These are phyloP conservation scores for Caenorhabditis angaria DNA, from an alignment of 2,888 invertebrate genomes.

Conservation along the genomic window DNA sequence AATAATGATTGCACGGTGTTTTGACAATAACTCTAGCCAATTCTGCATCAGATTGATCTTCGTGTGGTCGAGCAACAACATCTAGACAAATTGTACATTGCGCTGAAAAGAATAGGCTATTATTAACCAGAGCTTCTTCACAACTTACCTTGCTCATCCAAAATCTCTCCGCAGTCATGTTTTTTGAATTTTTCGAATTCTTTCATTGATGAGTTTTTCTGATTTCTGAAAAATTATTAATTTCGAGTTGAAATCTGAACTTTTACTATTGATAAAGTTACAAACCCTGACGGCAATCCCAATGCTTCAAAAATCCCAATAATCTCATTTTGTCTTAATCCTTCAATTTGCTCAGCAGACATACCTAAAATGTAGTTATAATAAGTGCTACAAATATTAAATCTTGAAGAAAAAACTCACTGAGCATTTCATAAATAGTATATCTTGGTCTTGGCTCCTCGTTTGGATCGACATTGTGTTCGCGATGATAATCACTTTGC, in stretches of 20 bases:
- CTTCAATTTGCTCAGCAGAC: not conserved
- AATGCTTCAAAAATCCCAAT: not conserved
- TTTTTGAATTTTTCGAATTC: not conserved
- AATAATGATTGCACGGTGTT: conserved; percentile 33
- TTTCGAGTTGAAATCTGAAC: too few species aligned
- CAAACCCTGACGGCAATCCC: not conserved
- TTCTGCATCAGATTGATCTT: not conserved
- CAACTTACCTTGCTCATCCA: not conserved
- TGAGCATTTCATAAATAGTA: not conserved
- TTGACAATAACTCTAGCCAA: not conserved
- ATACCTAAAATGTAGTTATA: not conserved
- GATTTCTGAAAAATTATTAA: not conserved
- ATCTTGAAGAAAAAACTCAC: not conserved
- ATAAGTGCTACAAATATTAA: too few species aligned
- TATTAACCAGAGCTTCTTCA: too few species aligned
- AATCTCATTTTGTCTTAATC: not conserved
- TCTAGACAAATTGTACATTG: conserved; percentile 33
- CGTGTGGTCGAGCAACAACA: not conserved
- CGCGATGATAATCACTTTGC: not conserved
- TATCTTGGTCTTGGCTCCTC: not conserved
- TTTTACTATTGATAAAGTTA: not conserved
- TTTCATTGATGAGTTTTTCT: not conserved
- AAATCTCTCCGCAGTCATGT: not conserved
- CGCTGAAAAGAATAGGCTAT: not conserved
- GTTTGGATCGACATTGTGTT: not conserved